Evolutionary conservation across 1,140 invertebrate genomes (phyloP), one percentile per base, ranked within the genome.

Genomic region (Saxidomus purpurata): DNA sequence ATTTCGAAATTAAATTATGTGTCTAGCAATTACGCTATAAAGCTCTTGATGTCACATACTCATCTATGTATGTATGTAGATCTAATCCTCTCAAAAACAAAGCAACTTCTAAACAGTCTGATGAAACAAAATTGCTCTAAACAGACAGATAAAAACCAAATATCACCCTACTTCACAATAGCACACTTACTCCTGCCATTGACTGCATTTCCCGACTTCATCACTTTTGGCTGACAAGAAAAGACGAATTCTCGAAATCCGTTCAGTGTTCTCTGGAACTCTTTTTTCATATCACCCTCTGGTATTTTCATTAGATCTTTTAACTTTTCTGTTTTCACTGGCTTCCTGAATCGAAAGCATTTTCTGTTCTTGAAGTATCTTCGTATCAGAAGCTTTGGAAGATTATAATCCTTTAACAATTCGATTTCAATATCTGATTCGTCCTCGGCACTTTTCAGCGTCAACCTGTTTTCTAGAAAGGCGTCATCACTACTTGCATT

Each of bases 311-410:
- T 22, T 22, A 59, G n/a, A 22, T 59, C n/a, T 55, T 55, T 55
- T 19, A 55, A 19, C 8, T 19, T 15, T 19, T 55, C 52, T 4
- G 2, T 8, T n/a, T 55, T 55, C 19, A 55, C 52, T 55, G 52
- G 52, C 19, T 55, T 55, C 52, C 52, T 55, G 19, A 55, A 55
- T n/a, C 8, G 8, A 19, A 55, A 55, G 19, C 52, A 55, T 55
- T n/a, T 43, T 25, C 74, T 43, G 0, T 25, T 43, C 74, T 77
- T 77, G 43, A 77, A 77, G 17, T 77, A 77, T 77, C 43, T 77
- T 49, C 74, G 11, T 19, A 77, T 77, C 6, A 40, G 43, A 34
- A 0, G 36, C 22, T 19, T 55, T 13, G 52, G 52, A 3, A 55
- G 19, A 22, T 55, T 55, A 22, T 55, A n/a, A 11, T 55, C 52